A percentile compares a stretch with the other conserved stretches of the same genome.
Evolutionary conservation across 2,797 vertebrate species (phyloP).

Genomic region (Hemitrygon akajei): DNA sequence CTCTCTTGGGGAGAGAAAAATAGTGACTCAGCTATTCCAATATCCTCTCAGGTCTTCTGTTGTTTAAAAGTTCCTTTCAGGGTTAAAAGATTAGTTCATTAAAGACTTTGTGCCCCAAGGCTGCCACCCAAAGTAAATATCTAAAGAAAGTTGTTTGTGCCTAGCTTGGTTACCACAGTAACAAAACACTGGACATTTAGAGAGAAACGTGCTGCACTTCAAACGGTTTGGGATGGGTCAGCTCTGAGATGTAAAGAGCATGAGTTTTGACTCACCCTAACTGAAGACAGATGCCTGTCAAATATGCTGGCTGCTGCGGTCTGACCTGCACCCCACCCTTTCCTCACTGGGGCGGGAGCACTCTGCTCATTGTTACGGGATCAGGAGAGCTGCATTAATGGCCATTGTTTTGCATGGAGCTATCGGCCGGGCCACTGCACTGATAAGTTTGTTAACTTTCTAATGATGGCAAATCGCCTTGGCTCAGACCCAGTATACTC

Average conservation of each 20-base stretch:
- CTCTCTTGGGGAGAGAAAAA: too few species aligned
- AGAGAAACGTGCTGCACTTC: neutral
- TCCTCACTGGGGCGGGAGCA: too few species aligned
- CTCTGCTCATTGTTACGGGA: too few species aligned
- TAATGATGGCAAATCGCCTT: too few species aligned
- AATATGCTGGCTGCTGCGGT: neutral
- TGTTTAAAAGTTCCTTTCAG: neutral
- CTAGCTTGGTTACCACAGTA: neutral
- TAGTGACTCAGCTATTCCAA: too few species aligned
- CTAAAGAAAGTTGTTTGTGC: neutral
- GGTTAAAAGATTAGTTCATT: neutral
- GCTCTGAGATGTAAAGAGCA: neutral
- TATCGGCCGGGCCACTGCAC: too few species aligned
- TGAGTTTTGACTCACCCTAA: neutral
- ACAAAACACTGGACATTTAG: neutral
- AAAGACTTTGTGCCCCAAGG: neutral
- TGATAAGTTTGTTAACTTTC: too few species aligned
- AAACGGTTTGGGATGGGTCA: neutral
- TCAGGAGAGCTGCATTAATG: too few species aligned
- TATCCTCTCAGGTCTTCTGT: neutral
- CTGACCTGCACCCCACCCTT: too few species aligned
- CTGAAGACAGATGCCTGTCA: neutral
- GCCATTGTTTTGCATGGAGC: too few species aligned
- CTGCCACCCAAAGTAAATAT: neutral
- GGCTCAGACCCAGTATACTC: too few species aligned